Conservation (phyloP, 2,797 vertebrate genomes). For the Macropus fuliginosus region DNA sequence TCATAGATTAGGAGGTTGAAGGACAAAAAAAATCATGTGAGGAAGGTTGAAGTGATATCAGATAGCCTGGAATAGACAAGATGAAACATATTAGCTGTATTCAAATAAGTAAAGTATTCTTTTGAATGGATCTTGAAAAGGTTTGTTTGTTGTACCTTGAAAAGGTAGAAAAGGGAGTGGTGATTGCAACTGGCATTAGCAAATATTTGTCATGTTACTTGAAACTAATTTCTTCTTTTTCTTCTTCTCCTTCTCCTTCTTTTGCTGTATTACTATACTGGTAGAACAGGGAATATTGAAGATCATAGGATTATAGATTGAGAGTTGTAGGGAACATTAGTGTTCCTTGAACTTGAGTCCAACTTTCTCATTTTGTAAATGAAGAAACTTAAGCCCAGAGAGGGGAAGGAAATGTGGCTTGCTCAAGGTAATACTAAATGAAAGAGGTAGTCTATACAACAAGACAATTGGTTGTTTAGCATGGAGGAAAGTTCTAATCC, state of each 20-base stretch:
- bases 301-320: neutral
- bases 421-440: neutral
- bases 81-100: neutral
- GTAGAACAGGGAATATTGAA: neutral
- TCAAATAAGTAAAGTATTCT: neutral
- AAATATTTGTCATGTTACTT: neutral
- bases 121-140: neutral
- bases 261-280: neutral
- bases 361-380: neutral
- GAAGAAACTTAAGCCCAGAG: neutral
- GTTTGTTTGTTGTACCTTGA: neutral
- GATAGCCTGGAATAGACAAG: neutral
- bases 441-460: neutral
- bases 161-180: neutral
- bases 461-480: neutral
- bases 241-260: neutral
- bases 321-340: neutral
- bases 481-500: neutral
- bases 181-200: neutral
- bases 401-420: neutral
- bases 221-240: neutral
- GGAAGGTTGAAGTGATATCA: neutral
- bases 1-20: neutral
- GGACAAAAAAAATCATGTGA: neutral
- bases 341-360: neutral